These are phyloP conservation scores for Colletes gigas DNA, from an alignment of 1,140 invertebrate genomes.

Conservation along the genomic window DNA sequence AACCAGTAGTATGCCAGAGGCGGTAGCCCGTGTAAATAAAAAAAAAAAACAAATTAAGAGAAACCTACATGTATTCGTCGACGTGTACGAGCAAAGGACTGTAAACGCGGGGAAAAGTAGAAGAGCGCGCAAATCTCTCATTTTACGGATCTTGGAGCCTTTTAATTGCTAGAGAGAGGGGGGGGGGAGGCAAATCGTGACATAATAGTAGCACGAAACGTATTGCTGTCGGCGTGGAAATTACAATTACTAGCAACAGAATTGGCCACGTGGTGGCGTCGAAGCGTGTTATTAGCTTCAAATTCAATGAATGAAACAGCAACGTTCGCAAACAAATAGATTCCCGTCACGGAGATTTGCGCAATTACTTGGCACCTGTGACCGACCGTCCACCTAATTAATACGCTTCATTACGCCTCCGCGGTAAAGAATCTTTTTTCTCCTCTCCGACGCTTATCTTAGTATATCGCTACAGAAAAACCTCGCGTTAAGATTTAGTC, in stretches of 20 bases:
- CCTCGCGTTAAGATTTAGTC: no score
- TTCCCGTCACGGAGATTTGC: conserved; percentile 34
- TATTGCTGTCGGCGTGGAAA: neutral
- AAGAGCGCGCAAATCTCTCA: neutral
- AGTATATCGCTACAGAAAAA: no score
- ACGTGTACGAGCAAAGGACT: neutral
- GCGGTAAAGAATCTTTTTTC: neutral
- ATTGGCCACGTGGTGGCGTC: conserved; percentile 46
- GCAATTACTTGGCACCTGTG: conserved; percentile 33
- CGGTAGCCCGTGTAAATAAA: conserved; percentile 10
- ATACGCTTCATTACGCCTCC: conserved; percentile 30
- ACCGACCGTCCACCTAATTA: conserved; percentile 32
- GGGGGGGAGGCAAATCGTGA: no score
- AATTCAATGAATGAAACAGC: conserved; percentile 60
- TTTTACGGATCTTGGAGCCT: conserved; percentile 1
- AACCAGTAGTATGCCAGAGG: conserved; percentile 8
- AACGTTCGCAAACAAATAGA: conserved; percentile 50
- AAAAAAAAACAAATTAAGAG: neutral
- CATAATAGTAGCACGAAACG: neutral
- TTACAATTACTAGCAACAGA: conserved; percentile 41
- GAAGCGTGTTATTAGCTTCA: conserved; percentile 52
- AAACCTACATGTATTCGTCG: conserved; percentile 2
- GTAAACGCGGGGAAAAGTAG: neutral
- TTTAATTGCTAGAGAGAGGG: neutral
- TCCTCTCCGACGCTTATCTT: no score